Evolutionary conservation across 2,888 invertebrate species (phyloP), one percentile per base, ranked within the genome.

Genomic region (Leptopilina myrica): DNA sequence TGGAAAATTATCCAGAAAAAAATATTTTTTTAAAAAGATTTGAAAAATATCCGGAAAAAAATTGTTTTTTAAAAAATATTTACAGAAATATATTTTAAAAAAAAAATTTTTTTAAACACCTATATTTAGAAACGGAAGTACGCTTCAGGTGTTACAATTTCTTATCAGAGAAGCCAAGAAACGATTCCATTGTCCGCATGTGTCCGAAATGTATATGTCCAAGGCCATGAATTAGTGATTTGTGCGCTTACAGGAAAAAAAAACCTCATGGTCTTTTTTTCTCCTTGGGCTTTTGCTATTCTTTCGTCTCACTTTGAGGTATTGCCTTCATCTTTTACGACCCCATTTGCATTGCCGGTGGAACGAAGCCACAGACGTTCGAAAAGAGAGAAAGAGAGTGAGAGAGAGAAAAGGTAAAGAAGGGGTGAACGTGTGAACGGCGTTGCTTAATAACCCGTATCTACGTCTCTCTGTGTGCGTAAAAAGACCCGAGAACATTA

Each of bases 381-480:
- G 43, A 43, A 62, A 81, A 80, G 78, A 75, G 78, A 62, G 40
- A 69, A 69, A 78, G 80, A 69, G 79, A 78, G 33, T 20, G 20
- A 33, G 33, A 33, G 33, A 33, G 46, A 49, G 12, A 77, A 77
- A 65, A 64, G 78, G 67, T 69, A 77, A 80, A 62, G 82, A 80
- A 75, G 79, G 77, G 82, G 82, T 65, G 84, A 86, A 88, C 87
- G 89, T 87, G 89, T 85, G 88, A 89, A 88, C 87, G 85, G 80
- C 84, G 86, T 87, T 89, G 87, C 87, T 89, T 87, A 89, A 89
- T 89, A 88, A 89, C 85, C 87, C 87, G 86, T 89, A 83, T 83
- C 84, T 80, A 80, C 81, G 81, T 84, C 78, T 78, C 76, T 81
- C 83, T 81, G 83, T 82, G 81, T 83, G 83, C 79, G 78, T 79